phyloP scores from a whole-genome alignment of 2,797 vertebrate species.

The Halcyon badia region DNA sequence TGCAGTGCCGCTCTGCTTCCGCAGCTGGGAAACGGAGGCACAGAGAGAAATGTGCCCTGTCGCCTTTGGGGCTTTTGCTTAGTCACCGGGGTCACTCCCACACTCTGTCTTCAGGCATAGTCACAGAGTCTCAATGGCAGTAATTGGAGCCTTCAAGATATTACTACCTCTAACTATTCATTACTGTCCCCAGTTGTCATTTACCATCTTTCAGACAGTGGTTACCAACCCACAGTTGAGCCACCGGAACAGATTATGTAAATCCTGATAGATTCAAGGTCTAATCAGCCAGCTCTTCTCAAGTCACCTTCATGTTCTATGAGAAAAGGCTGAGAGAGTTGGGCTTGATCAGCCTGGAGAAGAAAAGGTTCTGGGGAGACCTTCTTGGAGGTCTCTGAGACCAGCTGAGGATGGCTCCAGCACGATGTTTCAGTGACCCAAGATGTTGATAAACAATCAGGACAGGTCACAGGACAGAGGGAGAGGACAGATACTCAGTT shows the following conservation, averaged over 20 bases:
- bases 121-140: neutral
- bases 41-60: neutral
- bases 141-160: conserved; percentile 64
- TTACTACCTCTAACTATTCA: conserved; percentile 41
- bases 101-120: conserved; percentile 18
- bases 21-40: neutral
- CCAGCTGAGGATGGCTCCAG: too few relatives aligned
- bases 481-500: neutral
- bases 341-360: neutral
- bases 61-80: conserved; percentile 51
- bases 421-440: neutral
- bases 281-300: conserved; percentile 25
- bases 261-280: conserved; percentile 28
- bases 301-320: neutral
- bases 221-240: conserved; percentile 30
- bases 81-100: conserved; percentile 31
- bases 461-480: neutral
- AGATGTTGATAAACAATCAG: neutral
- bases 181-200: conserved; percentile 54
- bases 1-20: neutral
- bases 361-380: neutral
- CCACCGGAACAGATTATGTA: conserved; percentile 45
- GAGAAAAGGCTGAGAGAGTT: neutral
- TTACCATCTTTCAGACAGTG: conserved; percentile 51
- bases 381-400: neutral